Conservation (phyloP, 2,113 vertebrate genomes). For the Podarcis muralis region DNA sequence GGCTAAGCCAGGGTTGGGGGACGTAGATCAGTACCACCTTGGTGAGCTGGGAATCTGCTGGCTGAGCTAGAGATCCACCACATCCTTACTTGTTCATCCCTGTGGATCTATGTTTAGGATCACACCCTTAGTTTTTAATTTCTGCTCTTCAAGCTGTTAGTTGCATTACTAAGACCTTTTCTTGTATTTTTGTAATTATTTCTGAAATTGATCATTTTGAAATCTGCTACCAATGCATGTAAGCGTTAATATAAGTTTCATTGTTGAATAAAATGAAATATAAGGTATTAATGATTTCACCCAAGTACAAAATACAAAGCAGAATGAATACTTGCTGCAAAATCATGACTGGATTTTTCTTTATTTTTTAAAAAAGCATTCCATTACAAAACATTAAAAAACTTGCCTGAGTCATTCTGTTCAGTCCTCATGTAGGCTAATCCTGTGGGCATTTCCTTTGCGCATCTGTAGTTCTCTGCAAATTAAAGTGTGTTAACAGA, state of each 20-base stretch:
- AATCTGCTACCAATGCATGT: neutral
- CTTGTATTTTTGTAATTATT: neutral
- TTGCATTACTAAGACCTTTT: neutral
- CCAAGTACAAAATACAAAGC: neutral
- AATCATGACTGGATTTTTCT: slow-evolving; percentile 8
- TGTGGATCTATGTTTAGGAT: too few species aligned
- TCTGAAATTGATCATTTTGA: neutral
- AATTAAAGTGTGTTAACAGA: slow-evolving; percentile 59
- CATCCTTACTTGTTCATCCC: too few species aligned
- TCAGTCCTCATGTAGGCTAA: slow-evolving; percentile 33
- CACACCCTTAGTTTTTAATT: neutral
- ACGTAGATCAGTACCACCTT: too few species aligned
- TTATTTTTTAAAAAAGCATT: slow-evolving; percentile 33
- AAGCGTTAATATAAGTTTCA: neutral
- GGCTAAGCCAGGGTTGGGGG: too few species aligned
- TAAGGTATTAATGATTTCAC: neutral
- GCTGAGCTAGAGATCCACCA: too few species aligned
- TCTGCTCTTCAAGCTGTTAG: neutral
- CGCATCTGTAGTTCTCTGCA: slow-evolving; percentile 43
- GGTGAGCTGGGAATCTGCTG: too few species aligned
- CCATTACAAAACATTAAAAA: slow-evolving; percentile 47
- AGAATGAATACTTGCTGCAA: neutral
- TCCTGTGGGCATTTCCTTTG: slow-evolving; percentile 49
- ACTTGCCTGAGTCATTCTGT: slow-evolving; percentile 39
- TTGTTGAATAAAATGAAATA: neutral